phyloP scores from a whole-genome alignment of 1,140 invertebrate genomes.

The Cherax quadricarinatus region DNA sequence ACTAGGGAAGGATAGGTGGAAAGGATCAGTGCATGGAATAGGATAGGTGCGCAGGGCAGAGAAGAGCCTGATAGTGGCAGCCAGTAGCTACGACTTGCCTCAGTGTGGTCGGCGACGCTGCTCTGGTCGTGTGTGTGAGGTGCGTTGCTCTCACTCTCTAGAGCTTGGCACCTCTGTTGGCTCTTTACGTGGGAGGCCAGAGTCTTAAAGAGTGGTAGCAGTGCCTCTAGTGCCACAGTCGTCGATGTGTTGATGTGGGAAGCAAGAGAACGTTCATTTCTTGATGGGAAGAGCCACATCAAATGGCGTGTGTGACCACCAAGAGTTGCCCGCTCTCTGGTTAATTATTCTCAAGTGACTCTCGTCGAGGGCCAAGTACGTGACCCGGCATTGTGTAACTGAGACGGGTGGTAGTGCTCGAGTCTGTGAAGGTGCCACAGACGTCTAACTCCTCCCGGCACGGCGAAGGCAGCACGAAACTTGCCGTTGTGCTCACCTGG shows the following conservation, averaged over 20 bases:
- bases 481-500: background rate
- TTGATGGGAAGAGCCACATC: background rate
- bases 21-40: background rate
- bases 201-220: background rate
- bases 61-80: background rate
- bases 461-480: background rate
- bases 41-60: background rate
- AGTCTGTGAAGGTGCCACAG: background rate
- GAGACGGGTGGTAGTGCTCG: background rate
- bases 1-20: background rate
- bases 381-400: background rate
- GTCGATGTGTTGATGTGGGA: background rate
- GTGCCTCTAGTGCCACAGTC: background rate
- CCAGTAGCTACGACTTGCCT: background rate
- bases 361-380: background rate
- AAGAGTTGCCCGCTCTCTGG: background rate
- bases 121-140: background rate
- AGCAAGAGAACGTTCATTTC: background rate
- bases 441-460: background rate
- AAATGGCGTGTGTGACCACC: background rate
- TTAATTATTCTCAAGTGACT: conserved; percentile 1
- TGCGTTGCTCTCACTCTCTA: background rate
- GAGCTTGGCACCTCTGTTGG: background rate
- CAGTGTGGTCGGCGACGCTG: background rate
- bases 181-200: background rate